Percentiles rank a stretch among this genome's conserved stretches.
Evolutionary conservation across 2,888 invertebrate genomes (phyloP).

Genomic region (Tenthredo notha): DNA sequence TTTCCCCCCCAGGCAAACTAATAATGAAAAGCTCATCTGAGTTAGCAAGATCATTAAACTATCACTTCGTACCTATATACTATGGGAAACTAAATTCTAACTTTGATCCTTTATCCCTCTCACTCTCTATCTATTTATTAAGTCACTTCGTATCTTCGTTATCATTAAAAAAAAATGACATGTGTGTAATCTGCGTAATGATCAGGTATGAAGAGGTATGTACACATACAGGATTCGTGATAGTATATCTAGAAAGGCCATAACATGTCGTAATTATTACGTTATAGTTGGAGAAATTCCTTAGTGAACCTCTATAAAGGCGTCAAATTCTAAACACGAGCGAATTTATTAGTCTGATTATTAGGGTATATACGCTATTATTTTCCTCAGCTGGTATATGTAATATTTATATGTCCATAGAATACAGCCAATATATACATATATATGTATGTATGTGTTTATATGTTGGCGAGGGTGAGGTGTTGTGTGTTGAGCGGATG

Average conservation of each 20-base stretch:
- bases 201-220: too few species aligned
- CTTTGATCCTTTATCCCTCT: slow-evolving; percentile 19
- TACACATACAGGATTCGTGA: not conserved
- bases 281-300: not conserved
- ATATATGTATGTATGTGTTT: not conserved
- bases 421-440: not conserved
- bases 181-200: not conserved
- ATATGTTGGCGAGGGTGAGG: not conserved
- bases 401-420: not conserved
- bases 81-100: slow-evolving; percentile 29
- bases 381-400: not conserved
- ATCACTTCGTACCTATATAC: slow-evolving; percentile 39
- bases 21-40: slow-evolving; percentile 74
- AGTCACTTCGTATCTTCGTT: not conserved
- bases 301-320: not conserved
- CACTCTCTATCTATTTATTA: slow-evolving; percentile 7
- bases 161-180: not conserved
- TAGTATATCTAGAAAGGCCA: not conserved
- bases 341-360: not conserved
- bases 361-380: not conserved
- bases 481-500: slow-evolving; percentile 24
- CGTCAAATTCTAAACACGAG: not conserved
- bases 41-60: slow-evolving; percentile 75
- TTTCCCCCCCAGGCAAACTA: slow-evolving; percentile 63
- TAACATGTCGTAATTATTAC: not conserved